phyloP scores from a whole-genome alignment of 1,140 invertebrate genomes.

The Bombus confusus region DNA sequence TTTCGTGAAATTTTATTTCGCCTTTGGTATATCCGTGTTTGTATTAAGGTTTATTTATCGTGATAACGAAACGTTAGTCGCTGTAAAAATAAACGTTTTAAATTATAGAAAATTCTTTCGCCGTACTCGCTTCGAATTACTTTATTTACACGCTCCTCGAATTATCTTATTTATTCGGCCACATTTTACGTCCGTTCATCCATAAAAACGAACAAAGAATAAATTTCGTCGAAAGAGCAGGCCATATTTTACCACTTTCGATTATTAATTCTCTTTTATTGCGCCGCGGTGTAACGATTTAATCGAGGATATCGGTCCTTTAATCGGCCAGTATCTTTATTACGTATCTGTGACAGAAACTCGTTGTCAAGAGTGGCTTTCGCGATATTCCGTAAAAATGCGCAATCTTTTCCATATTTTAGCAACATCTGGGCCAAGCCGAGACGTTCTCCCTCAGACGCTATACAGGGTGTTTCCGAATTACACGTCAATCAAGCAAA shows the following conservation, averaged over 20 bases:
- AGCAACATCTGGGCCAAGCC: constrained; percentile 6
- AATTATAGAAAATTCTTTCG: too few species aligned
- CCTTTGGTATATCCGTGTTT: too few species aligned
- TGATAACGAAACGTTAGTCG: too few species aligned
- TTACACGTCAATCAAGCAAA: not conserved
- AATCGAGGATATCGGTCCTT: constrained; percentile 8
- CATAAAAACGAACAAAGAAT: not conserved
- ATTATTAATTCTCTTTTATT: constrained; percentile 32
- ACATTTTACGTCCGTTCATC: not conserved
- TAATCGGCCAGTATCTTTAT: constrained; percentile 29
- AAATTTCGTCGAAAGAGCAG: not conserved
- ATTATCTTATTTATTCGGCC: not conserved
- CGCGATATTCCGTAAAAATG: not conserved
- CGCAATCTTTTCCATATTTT: constrained; percentile 28
- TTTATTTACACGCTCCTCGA: too few species aligned
- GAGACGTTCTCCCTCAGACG: not conserved
- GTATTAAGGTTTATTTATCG: too few species aligned
- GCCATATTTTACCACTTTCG: not conserved
- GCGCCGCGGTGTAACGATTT: not conserved
- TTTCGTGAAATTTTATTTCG: too few species aligned
- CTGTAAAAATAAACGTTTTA: too few species aligned
- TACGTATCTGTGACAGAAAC: constrained; percentile 1
- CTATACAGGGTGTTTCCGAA: not conserved
- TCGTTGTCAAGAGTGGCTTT: constrained; percentile 9
- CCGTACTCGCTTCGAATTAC: too few species aligned